Percentiles rank a stretch among this genome's conserved stretches.
These are phyloP conservation scores for Holacanthella duospinosa DNA, from an alignment of 2,888 invertebrate species.

Conservation along the genomic window DNA sequence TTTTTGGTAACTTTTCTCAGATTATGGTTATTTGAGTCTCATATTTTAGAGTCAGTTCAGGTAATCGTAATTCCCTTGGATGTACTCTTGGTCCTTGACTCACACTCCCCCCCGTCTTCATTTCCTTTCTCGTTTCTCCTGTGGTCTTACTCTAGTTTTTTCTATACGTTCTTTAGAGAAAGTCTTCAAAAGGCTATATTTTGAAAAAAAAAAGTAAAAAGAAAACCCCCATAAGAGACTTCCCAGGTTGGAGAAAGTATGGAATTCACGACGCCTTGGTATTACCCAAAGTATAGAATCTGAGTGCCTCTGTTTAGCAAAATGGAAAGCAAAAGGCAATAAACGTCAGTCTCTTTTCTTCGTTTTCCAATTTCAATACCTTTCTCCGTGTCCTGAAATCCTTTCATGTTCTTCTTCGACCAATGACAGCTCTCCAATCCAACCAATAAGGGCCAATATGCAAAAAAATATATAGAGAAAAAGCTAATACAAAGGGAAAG, in stretches of 20 bases:
- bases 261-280: neutral
- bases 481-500: neutral
- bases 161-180: neutral
- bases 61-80: constrained; percentile 1
- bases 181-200: neutral
- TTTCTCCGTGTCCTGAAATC: neutral
- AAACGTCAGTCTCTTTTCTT: neutral
- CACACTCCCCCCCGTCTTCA: neutral
- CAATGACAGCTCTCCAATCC: neutral
- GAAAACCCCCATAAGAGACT: neutral
- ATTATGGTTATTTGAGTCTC: neutral
- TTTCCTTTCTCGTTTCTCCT: no score
- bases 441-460: neutral
- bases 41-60: constrained; percentile 4
- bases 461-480: neutral
- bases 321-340: neutral
- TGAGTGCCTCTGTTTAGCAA: neutral
- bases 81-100: constrained; percentile 1
- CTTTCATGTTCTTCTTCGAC: neutral
- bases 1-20: no score
- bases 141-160: neutral
- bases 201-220: neutral
- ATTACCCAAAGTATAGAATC: neutral
- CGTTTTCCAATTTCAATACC: neutral
- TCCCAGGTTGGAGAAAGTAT: neutral